phyloP scores from a whole-genome alignment of 2,113 vertebrate genomes.

The Albula goreensis region DNA sequence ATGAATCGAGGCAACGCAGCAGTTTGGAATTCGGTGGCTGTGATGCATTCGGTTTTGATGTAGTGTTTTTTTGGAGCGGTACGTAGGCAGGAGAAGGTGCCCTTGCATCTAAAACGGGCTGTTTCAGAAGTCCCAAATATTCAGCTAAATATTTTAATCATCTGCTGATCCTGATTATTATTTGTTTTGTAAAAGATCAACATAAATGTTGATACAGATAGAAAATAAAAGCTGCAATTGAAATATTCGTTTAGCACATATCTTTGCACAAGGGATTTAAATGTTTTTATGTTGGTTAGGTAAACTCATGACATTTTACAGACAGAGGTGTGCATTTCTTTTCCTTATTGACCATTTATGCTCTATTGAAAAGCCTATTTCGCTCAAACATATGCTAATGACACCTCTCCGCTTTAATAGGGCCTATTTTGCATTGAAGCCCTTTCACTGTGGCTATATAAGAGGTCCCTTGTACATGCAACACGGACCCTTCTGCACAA shows the following conservation, averaged over 20 bases:
- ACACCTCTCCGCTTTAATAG: background rate
- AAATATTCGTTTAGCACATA: too few relatives aligned
- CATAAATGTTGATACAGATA: background rate
- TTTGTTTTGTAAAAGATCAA: too few relatives aligned
- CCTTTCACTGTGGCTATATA: background rate
- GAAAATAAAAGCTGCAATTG: background rate
- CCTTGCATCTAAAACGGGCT: too few relatives aligned
- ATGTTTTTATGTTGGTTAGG: background rate
- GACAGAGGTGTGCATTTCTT: background rate
- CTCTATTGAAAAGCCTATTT: too few relatives aligned
- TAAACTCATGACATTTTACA: background rate
- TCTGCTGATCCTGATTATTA: too few relatives aligned
- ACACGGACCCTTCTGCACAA: background rate
- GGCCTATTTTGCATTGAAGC: background rate
- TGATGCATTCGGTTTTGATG: background rate
- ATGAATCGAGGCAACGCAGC: background rate
- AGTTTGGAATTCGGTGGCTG: background rate
- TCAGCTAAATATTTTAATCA: too few relatives aligned
- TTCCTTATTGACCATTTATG: background rate
- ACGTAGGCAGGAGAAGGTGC: background rate
- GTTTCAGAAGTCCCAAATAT: too few relatives aligned
- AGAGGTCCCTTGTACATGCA: background rate
- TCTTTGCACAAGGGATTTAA: background rate
- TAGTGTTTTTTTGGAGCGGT: background rate
- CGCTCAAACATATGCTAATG: background rate